Evolutionary conservation across 1,140 invertebrate species (phyloP).

Genomic region (Rhopalosiphum padi): DNA sequence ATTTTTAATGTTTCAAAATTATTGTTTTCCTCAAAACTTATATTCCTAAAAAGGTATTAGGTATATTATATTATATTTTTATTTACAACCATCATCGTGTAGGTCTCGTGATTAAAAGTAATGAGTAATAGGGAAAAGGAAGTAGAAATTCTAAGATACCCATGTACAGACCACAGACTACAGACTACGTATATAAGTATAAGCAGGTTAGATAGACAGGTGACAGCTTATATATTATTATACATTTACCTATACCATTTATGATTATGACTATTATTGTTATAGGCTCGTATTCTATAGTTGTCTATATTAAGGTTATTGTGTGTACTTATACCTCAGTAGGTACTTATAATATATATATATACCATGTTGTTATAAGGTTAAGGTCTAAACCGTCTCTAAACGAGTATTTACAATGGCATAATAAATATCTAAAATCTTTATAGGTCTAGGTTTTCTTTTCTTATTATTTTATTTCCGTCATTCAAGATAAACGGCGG

Average conservation of each 20-base stretch:
- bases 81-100: not conserved
- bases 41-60: not conserved
- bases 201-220: not conserved
- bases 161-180: not conserved
- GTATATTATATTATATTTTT: not conserved
- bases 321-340: no score
- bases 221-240: slow-evolving; percentile 11
- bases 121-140: slow-evolving; percentile 12
- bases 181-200: not conserved
- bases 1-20: not conserved
- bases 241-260: not conserved
- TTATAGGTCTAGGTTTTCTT: not conserved
- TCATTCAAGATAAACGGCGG: not conserved
- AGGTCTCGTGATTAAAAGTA: not conserved
- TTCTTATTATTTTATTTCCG: not conserved
- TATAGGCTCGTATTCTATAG: not conserved
- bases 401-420: not conserved
- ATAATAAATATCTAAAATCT: not conserved
- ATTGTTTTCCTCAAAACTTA: not conserved
- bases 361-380: not conserved
- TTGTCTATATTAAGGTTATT: not conserved
- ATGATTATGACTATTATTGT: not conserved
- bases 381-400: not conserved
- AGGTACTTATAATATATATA: no score
- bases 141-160: not conserved